phyloP scores from a whole-genome alignment of 2,888 invertebrate genomes.

The Coecobrya sp. region DNA sequence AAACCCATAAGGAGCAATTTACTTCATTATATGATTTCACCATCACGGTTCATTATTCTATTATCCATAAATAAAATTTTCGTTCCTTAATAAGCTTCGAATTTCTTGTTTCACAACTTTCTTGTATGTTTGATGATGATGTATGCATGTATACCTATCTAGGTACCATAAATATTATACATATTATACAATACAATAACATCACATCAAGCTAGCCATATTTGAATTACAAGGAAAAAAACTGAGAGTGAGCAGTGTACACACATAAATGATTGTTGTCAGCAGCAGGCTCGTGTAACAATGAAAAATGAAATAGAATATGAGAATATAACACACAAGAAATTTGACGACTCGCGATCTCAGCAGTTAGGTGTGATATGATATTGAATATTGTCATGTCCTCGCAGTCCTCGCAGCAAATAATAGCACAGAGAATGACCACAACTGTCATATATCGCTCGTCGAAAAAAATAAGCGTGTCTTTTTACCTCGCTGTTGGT shows the following conservation, averaged over 20 bases:
- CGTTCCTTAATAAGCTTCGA: conserved; percentile 79
- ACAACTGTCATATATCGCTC: background rate
- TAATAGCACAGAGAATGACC: background rate
- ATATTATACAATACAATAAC: conserved; percentile 17
- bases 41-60: conserved; percentile 81
- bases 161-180: too few species aligned
- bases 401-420: background rate
- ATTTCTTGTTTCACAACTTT: conserved; percentile 81
- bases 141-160: background rate
- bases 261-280: conserved; percentile 27
- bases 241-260: conserved; percentile 49
- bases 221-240: conserved; percentile 32
- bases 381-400: conserved; percentile 57
- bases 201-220: conserved; percentile 37
- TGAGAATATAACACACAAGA: background rate
- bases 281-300: conserved; percentile 38
- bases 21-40: conserved; percentile 81
- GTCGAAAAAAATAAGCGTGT: conserved; percentile 13
- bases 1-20: conserved; percentile 78
- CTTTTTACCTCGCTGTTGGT: background rate
- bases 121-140: conserved; percentile 31
- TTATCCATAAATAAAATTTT: conserved; percentile 82
- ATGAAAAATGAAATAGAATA: conserved; percentile 45
- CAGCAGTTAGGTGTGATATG: conserved; percentile 45
- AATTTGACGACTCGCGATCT: conserved; percentile 59